Evolutionary conservation across 2,797 vertebrate genomes (phyloP).

Genomic region (Euphonia xanthogaster): DNA sequence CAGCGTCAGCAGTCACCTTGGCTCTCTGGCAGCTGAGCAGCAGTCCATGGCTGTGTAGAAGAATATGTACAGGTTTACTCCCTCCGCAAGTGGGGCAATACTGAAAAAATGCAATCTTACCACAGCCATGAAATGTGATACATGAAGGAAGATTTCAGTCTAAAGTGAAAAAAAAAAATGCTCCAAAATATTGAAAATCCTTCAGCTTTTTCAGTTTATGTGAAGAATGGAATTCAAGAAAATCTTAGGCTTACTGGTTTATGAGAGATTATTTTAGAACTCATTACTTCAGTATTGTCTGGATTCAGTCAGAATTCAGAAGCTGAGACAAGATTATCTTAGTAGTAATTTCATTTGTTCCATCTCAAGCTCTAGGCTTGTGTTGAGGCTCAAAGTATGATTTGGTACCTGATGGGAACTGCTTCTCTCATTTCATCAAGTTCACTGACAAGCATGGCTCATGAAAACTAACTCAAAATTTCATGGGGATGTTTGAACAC

Average conservation of each 20-base stretch:
- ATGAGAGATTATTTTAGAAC: background rate
- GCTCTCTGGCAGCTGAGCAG: background rate
- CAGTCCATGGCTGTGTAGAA: background rate
- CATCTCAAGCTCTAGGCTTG: background rate
- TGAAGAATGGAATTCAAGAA: background rate
- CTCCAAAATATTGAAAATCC: background rate
- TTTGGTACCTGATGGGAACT: background rate
- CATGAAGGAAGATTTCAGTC: background rate
- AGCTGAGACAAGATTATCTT: background rate
- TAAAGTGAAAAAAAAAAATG: background rate
- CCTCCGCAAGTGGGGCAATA: background rate
- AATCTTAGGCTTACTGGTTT: background rate
- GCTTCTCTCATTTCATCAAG: background rate
- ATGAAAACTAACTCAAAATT: background rate
- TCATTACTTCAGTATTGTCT: background rate
- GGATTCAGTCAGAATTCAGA: background rate
- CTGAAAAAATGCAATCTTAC: background rate
- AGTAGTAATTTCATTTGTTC: background rate
- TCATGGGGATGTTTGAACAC: background rate
- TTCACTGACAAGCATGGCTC: background rate
- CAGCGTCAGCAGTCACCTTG: background rate
- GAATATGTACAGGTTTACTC: background rate
- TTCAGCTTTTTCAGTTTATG: background rate
- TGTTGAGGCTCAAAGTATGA: background rate
- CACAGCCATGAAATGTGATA: background rate